Evolutionary conservation across 37 sponge, comb jelly and placozoan species (phyloP), one percentile per base, ranked within the genome.

Genomic region (Petrosia ficiformis): DNA sequence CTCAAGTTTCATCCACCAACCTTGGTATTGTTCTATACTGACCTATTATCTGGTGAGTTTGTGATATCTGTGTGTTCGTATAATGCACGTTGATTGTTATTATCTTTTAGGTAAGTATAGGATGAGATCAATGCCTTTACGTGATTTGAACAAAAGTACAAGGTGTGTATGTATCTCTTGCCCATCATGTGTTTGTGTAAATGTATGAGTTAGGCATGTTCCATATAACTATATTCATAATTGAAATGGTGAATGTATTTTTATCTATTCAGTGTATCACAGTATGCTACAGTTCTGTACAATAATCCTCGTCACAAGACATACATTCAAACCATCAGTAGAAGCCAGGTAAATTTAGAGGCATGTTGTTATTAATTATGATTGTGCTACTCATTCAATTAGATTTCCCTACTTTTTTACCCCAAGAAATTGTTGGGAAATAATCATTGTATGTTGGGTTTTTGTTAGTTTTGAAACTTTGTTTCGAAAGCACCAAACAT

Each of bases 111-210:
- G 79, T 30, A 85, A 85, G 44, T 65, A 29, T 6, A 56, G 79
- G 22, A 44, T 59, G 11, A 73, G 86, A 32, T 79, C 79, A 0
- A 85, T 85, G 68, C 86, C 86, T 6, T 74, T 85, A 37, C 64
- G 86, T 33, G 75, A 37, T 26, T 66, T 85, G 41, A 42, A 35
- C 26, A 41, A 58, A 22, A 66, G 57, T 28, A 68, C 69, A 32
- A 74, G 57, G 86, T 85, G 73, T 56, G 57, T n/a, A n/a, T n/a
- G n/a, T n/a, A n/a, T n/a, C n/a, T n/a, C n/a, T n/a, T n/a, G n/a
- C n/a, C n/a, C n/a, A n/a, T n/a, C n/a, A n/a, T n/a, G n/a, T n/a
- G n/a, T n/a, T n/a, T n/a, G n/a, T n/a, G n/a, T n/a, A n/a, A n/a
- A n/a, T n/a, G n/a, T n/a, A n/a, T n/a, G n/a, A n/a, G n/a, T n/a